Evolutionary conservation across 2,888 invertebrate species (phyloP), one percentile per base, ranked within the genome.

Genomic region (Norana najaformis): DNA sequence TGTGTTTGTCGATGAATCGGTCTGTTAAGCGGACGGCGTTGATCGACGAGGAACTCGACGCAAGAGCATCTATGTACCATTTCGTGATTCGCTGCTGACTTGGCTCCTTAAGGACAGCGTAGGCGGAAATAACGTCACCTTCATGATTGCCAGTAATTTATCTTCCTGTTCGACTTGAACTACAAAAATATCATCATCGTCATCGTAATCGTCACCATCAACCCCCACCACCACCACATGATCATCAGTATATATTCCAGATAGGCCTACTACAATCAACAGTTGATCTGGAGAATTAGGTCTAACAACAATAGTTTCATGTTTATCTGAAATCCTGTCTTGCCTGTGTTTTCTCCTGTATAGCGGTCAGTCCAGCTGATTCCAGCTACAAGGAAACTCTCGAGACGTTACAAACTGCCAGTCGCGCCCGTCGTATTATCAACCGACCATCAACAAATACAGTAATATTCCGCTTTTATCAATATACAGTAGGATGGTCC

Each of bases 51-150:
- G 85, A 5, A 37, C 85, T 23, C 35, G 37, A 85, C 35, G 85
- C 36, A 85, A 85, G 85, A 85, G 85, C 85, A 85, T 85, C 85
- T 85, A 85, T 23, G 85, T 36, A 13, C 85, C 85, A 36, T 85
- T 85, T 85, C 85, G 85, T 4, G 85, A 85, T 37, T 85, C 85
- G 18, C 37, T 85, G 36, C 36, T 85, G 35, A 85, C 85, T 1
- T 85, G 85, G 85, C 30, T 85, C 36, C 85, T 85, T 0, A 85
- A 85, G 85, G 85, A 85, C 85, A 36, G 85, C 85, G 14, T 85
- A 20, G 85, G 85, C 0, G 85, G 85, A 85, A 85, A 85, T 37
- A 36, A 37, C 36, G 37, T n/a, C 23, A 85, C 85, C 36, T 85
- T 36, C 37, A 36, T 85, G 11, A 85, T 85, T 14, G 85, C 85